Evolutionary conservation across 2,797 vertebrate genomes (phyloP), one percentile per base, ranked within the genome.

Genomic region (Danio tinwini): DNA sequence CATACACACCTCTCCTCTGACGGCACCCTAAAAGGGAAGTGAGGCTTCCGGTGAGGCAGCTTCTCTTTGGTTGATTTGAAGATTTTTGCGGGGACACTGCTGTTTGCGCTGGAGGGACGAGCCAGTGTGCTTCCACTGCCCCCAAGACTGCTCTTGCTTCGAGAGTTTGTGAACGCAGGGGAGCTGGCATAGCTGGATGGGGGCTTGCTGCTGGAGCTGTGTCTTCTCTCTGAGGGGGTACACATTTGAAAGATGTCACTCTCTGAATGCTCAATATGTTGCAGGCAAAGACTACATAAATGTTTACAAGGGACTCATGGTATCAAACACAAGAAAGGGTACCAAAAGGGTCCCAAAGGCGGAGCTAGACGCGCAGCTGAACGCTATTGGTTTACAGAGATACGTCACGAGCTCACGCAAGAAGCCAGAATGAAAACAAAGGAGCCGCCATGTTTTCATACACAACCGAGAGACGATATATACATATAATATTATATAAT

Each of bases 1-100:
- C n/a, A 29, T 49, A 82, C 83, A 76, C 76, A 87, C 86, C 77
- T 97, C 82, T 97, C 94, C 47, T 94, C 91, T 82, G 94, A 96
- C 88, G 93, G 93, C 90, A 91, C 92, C 94, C 95, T 95, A 90
- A 94, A 93, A 80, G 95, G 90, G 89, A 94, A 94, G 84, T 95
- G 93, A 84, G 94, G 92, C 93, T 95, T 96, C 92, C 96, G 95
- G 88, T 95, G 94, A 92, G 94, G 96, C 89, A 94, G 93, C 94
- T 98, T 99, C 87, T 99, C 97, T 99, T 98, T 99, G 98, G 98
- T 94, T 88, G 94, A 93, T 96, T 98, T 98, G 85, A 94, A 90
- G 89, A 95, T 93, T 96, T 96, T 98, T 89, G 95, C 94, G 90
- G 95, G 88, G 55, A 94, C 91, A 39, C 94, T 83, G 85, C 91